Base-by-base conservation (phyloP, 2,113 vertebrate species). In the Puntigrus tetrazona region DNA sequence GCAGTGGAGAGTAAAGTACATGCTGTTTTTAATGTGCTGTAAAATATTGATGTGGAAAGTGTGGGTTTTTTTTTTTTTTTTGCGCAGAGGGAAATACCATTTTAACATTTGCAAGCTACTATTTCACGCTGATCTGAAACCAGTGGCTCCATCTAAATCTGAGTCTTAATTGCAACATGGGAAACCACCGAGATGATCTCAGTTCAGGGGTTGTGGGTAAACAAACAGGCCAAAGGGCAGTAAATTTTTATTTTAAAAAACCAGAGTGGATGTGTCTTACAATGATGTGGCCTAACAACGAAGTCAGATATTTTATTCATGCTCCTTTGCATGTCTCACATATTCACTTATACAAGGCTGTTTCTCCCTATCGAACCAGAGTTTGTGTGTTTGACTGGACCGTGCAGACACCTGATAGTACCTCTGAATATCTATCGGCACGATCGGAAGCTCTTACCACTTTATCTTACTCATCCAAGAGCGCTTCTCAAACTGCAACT, bases 1-100 rank as follows among this genome's bases (percentile, higher is more conserved):
- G 77, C 85, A 52, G 31, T 73, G 52, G 76, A 52, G 61, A 41
- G 38, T 83, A 25, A 81, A 76, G 74, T 74, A 67, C 70, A 63
- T 61, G 74, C 43, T 52, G 75, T 80, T 87, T 81, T 86, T 29
- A 74, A 79, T 45, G 36, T 52, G 18, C 45, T 67, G 27, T 92
- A 86, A 87, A 92, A 93, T 90, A 91, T 91, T 89, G 75, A 92
- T 89, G 81, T 84, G 83, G 69, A 78, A 83, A 88, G 82, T 87
- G 74, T 86, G 85, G 9, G 2, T 16, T 22, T 85, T 34, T 67
- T 36, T 31, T 31, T 20, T 18, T 69, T 69, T 36, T 38, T 36
- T 38, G 20, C 43, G 1, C 4, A 74, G 69, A 84, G 65, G 81
- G 41, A 70, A 81, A 47, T 50, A 81, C 50, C 34, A 89, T 87